Evolutionary conservation across 2,797 vertebrate species (phyloP), one percentile per base, ranked within the genome.

Genomic region (Eospalax fontanierii): DNA sequence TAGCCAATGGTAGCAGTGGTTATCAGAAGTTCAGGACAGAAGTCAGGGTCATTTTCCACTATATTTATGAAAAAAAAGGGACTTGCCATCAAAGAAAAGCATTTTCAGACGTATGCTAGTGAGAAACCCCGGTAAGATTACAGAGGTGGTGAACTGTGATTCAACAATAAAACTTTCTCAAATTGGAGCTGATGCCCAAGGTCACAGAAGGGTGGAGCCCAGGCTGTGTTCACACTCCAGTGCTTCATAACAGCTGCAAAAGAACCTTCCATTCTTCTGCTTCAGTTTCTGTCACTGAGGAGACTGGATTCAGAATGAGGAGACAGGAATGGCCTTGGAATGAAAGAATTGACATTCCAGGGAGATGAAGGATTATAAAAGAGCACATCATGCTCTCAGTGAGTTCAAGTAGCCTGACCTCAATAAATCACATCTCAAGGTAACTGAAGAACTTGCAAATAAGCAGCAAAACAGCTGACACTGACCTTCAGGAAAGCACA

Each of bases 381-480:
- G 50, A 92, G 65, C 63, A 78, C 4, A 4, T 4, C 84, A 68
- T 65, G 28, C 78, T 85, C 66, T 38, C 30, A 71, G 81, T 61
- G 73, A 91, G 85, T 82, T 81, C 84, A 59, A 74, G 68, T 8
- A 82, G 24, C 61, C 84, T 87, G 78, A 78, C 88, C 73, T 78
- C 1, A 1, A 50, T 74, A 80, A 79, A 93, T 92, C 66, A 79
- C 21, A 80, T 87, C 82, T 71, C 15, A 6, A 30, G 59, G 74
- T 38, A 66, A 63, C 63, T 26, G 65, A 38, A 76, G 61, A 89
- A 61, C 54, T 88, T 96, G 91, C 75, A 90, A 66, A 73, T 88
- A 70, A 93, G 75, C 12, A 21, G 63, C 33, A 46, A 46, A 86
- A 43, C 1, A 63, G 81, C 88, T 79, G 50, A 82, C 4, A 6